These are phyloP conservation scores for Luidia sarsii DNA, from an alignment of 53 echinoderm and acorn worm genomes.

Conservation along the genomic window DNA sequence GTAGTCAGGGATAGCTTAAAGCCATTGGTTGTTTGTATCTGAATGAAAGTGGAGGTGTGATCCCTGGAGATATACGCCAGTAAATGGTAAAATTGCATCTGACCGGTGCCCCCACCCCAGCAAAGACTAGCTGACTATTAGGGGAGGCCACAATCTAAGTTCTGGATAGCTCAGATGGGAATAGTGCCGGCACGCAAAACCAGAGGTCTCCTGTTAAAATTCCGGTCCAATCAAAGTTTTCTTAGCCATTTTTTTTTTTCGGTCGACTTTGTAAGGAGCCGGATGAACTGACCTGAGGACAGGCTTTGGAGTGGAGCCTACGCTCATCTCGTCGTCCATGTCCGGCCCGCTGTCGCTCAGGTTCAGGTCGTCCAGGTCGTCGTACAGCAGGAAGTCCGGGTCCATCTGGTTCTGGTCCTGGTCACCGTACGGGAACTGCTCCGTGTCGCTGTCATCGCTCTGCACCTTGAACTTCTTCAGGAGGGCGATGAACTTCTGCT, in stretches of 20 bases:
- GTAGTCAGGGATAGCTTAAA: too few relatives aligned
- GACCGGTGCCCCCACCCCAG: too few relatives aligned
- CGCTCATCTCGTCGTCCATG: constrained; percentile 91
- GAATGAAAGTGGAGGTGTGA: too few relatives aligned
- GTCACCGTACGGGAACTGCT: constrained; percentile 86
- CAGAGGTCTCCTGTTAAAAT: neutral
- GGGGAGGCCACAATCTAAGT: too few relatives aligned
- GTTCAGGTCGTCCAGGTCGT: constrained; percentile 92
- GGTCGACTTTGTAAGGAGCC: neutral
- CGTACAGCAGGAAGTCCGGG: constrained; percentile 89
- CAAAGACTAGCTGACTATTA: too few relatives aligned
- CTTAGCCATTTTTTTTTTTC: too few relatives aligned
- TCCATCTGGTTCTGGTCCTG: constrained; percentile 90
- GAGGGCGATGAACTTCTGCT: constrained; percentile 98
- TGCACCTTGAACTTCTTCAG: constrained; percentile 97
- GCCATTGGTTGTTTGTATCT: too few relatives aligned
- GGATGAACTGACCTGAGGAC: constrained; percentile 74
- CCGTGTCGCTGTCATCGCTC: constrained; percentile 95
- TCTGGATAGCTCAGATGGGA: too few relatives aligned
- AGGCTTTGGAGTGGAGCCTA: constrained; percentile 97
- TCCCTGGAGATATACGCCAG: too few relatives aligned
- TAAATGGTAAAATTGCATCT: too few relatives aligned
- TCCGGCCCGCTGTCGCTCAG: constrained; percentile 97
- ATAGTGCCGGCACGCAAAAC: too few relatives aligned
- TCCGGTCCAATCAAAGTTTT: too few relatives aligned